A percentile compares a stretch with the other conserved stretches of the same genome.
Conservation (phyloP, 2,888 invertebrate genomes). For the Hylaea fasciaria region DNA sequence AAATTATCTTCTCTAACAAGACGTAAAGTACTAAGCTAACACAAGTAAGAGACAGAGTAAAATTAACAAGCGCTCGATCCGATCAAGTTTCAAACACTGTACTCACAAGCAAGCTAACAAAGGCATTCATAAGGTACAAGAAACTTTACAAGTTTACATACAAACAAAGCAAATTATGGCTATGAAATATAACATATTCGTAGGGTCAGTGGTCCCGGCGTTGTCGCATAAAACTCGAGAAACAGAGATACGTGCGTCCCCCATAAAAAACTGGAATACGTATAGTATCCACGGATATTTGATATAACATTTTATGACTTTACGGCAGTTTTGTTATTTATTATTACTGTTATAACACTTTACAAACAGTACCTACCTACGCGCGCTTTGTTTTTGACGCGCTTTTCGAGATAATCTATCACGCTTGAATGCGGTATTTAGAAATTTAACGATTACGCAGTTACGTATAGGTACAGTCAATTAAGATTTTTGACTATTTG, state of each 20-base stretch:
- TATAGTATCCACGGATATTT: slow-evolving; percentile 69
- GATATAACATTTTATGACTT: slow-evolving; percentile 70
- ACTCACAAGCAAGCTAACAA: not conserved
- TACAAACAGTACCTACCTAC: slow-evolving; percentile 45
- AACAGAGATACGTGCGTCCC: slow-evolving; percentile 72
- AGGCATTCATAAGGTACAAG: not conserved
- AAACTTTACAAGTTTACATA: slow-evolving; percentile 40
- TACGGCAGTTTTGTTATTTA: slow-evolving; percentile 67
- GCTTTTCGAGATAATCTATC: not conserved
- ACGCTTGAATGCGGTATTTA: too few species aligned
- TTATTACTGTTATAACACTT: slow-evolving; percentile 54
- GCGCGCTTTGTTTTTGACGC: slow-evolving; percentile 3
- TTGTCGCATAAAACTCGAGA: slow-evolving; percentile 68
- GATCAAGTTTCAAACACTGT: not conserved
- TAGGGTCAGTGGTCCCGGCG: slow-evolving; percentile 63
- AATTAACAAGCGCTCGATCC: too few species aligned
- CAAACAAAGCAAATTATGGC: slow-evolving; percentile 60
- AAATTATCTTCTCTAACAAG: too few species aligned
- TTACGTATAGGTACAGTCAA: too few species aligned
- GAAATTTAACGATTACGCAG: too few species aligned
- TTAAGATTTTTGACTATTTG: too few species aligned
- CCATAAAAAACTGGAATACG: slow-evolving; percentile 76
- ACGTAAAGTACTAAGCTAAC: too few species aligned
- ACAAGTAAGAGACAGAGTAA: too few species aligned
- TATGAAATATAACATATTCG: slow-evolving; percentile 59